These are phyloP conservation scores for Cephalotes varians DNA, from an alignment of 2,888 invertebrate genomes.

Conservation along the genomic window DNA sequence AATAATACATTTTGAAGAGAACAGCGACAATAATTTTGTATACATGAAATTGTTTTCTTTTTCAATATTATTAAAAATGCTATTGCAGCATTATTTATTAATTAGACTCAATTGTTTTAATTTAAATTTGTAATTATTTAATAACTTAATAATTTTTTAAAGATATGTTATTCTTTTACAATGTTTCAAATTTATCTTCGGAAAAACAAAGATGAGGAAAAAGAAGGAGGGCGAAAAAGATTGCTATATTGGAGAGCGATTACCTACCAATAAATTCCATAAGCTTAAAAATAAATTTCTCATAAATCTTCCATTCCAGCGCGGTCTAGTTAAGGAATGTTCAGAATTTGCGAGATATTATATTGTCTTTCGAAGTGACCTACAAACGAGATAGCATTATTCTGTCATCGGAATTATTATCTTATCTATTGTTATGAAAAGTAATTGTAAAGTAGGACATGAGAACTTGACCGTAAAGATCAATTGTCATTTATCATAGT, in stretches of 20 bases:
- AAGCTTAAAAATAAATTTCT: conserved; percentile 30
- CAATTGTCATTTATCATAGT: not conserved
- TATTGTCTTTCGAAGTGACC: conserved; percentile 17
- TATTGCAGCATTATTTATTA: not conserved
- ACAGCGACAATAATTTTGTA: not conserved
- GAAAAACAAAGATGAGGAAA: not conserved
- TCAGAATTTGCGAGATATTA: conserved; percentile 31
- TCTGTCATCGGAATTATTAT: not conserved
- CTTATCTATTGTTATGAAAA: not conserved
- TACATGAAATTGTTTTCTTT: not conserved
- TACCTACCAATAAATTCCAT: not conserved
- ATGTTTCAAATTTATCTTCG: not conserved
- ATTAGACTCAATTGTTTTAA: not conserved
- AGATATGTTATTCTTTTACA: not conserved
- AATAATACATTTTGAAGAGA: not conserved
- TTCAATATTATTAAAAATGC: not conserved
- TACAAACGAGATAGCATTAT: conserved; percentile 10
- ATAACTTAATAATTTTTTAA: not conserved
- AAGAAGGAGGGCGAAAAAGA: not conserved
- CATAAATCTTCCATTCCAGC: conserved; percentile 2
- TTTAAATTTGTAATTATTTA: not conserved
- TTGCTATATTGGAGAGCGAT: not conserved
- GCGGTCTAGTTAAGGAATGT: conserved; percentile 21
- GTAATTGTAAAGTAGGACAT: not conserved
- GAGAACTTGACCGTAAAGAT: not conserved